Evolutionary conservation across 64 coral and sea anemone genomes (phyloP), one percentile per base, ranked within the genome.

Genomic region (Porites australiensis): DNA sequence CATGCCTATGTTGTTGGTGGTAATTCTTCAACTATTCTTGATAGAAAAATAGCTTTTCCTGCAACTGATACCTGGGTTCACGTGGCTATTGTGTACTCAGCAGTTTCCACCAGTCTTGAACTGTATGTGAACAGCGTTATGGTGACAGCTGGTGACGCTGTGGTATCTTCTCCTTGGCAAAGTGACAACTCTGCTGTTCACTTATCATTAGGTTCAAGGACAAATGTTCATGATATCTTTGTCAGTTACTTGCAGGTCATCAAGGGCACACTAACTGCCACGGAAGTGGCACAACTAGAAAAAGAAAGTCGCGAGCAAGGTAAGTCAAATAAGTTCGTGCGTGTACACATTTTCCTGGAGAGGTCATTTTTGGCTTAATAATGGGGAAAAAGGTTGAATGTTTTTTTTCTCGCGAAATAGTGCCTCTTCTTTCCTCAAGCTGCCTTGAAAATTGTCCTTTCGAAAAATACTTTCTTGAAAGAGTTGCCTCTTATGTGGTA

Each of bases 251-350:
- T 71, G 2, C 68, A 71, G 43, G 43, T 71, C 68, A 71, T 71
- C 68, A 71, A 71, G 68, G 68, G 68, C 5, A 71, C 20, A 22
- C 1, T 71, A 71, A 27, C 68, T 71, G 11, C 6, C 7, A 23
- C 23, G 11, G 68, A 71, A 71, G 8, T 71, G 12, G 6, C 68
- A 11, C 68, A 71, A 3, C 21, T 71, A 23, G 68, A 71, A 23
- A 21, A 71, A 71, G 68, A 71, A 71, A 71, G 20, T 71, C 68
- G 68, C 44, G 20, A 71, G 13, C 68, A 71, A 71, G 68, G 68
- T 71, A 8, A 71, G 12, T 23, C 27, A 71, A 67, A 1, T 67
- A 4, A 67, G 27, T 3, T 21, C 6, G 20, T 9, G 20, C n/a
- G 27, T 37, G 27, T 0, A 37, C 27, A 37, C 27, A 37, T 37